Conservation (phyloP, 2,888 invertebrate genomes). For the Sesamia inferens region DNA sequence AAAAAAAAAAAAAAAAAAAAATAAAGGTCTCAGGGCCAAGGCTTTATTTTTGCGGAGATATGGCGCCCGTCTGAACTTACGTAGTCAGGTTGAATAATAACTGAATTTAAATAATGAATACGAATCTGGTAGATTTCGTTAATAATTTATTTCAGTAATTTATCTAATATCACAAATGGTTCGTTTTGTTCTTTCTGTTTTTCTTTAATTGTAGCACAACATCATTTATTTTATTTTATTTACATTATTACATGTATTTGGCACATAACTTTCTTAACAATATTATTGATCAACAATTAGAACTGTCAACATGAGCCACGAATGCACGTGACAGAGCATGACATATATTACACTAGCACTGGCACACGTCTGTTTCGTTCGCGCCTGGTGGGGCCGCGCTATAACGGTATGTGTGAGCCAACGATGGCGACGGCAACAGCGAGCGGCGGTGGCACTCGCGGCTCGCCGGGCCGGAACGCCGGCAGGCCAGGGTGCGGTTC, state of each 20-base stretch:
- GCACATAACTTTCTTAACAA: slow-evolving; percentile 16
- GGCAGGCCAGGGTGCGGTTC: slow-evolving; percentile 25
- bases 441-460: slow-evolving; percentile 57
- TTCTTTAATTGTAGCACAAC: not conserved
- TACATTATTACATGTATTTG: slow-evolving; percentile 21
- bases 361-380: slow-evolving; percentile 60
- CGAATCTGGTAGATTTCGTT: slow-evolving; percentile 15
- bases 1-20: too few species aligned
- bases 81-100: not conserved
- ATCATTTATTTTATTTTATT: slow-evolving; percentile 3
- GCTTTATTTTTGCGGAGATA: too few species aligned
- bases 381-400: slow-evolving; percentile 60
- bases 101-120: slow-evolving; percentile 16
- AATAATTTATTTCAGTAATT: slow-evolving; percentile 50
- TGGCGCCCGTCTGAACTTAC: not conserved
- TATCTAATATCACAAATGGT: slow-evolving; percentile 73
- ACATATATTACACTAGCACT: slow-evolving; percentile 67
- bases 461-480: slow-evolving; percentile 43
- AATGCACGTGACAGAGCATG: not conserved
- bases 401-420: slow-evolving; percentile 67
- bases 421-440: slow-evolving; percentile 69
- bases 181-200: slow-evolving; percentile 39
- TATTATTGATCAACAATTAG: slow-evolving; percentile 3
- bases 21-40: too few species aligned
- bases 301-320: slow-evolving; percentile 3